Conservation (phyloP, 2,113 vertebrate genomes). For the Capreolus pygargus region DNA sequence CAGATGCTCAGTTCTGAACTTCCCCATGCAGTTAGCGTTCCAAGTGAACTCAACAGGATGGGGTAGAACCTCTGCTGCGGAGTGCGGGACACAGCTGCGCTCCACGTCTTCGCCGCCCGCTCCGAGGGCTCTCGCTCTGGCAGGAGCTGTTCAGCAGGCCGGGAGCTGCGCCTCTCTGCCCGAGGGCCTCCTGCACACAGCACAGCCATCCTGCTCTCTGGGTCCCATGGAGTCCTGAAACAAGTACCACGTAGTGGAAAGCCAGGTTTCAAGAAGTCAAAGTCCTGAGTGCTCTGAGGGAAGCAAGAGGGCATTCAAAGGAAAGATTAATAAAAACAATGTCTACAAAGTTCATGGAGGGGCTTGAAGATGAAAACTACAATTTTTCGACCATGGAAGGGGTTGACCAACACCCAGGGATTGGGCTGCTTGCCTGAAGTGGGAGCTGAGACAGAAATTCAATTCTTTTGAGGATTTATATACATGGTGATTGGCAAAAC, state of each 20-base stretch:
- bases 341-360: slow-evolving; percentile 15
- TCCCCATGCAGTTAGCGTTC: not conserved
- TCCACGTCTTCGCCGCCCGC: not conserved
- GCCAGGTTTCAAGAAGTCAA: slow-evolving; percentile 32
- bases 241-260: not conserved
- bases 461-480: slow-evolving; percentile 3
- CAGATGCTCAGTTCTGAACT: not conserved
- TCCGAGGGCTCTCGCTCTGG: not conserved
- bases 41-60: not conserved
- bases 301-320: not conserved
- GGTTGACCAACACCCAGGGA: not conserved
- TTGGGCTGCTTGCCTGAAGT: not conserved
- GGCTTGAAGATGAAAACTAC: not conserved
- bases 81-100: not conserved
- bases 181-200: not conserved
- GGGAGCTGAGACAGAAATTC: not conserved
- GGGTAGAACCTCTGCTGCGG: not conserved
- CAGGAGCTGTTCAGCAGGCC: not conserved
- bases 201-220: not conserved
- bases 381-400: slow-evolving; percentile 39
- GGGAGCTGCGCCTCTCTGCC: not conserved
- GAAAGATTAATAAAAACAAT: slow-evolving; percentile 32
- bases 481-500: slow-evolving; percentile 1
- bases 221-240: not conserved
- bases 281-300: not conserved